Evolutionary conservation across 2,113 vertebrate genomes (phyloP).

Genomic region (Syngnathoides biaculeatus): DNA sequence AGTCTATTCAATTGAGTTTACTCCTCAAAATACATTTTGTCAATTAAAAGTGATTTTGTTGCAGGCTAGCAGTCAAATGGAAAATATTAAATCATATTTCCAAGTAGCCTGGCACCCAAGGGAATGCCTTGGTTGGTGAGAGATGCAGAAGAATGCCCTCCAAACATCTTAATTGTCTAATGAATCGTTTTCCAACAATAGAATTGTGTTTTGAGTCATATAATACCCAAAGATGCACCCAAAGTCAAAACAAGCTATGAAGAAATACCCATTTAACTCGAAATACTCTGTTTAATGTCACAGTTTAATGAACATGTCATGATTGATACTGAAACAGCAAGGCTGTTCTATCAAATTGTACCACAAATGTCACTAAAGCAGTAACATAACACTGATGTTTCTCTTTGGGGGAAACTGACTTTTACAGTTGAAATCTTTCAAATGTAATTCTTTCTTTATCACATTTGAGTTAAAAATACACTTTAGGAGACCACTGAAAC

Average conservation of each 20-base stretch:
- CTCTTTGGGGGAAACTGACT: not conserved
- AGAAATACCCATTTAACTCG: constrained; percentile 1
- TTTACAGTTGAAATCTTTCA: not conserved
- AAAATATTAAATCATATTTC: constrained; percentile 3
- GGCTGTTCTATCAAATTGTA: not conserved
- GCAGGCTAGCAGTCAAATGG: constrained; percentile 7
- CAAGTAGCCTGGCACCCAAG: not conserved
- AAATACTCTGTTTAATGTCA: constrained; percentile 8
- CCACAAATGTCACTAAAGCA: not conserved
- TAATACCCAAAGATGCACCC: constrained; percentile 10
- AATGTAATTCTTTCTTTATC: not conserved
- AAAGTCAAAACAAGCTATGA: constrained; percentile 8
- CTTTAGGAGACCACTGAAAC: not conserved
- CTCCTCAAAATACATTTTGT: constrained; percentile 4
- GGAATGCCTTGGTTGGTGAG: not conserved
- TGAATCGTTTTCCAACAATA: constrained; percentile 4
- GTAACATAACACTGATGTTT: not conserved
- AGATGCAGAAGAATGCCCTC: constrained; percentile 4
- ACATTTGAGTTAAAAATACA: not conserved
- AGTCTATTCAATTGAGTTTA: constrained; percentile 1
- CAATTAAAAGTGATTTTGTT: constrained; percentile 11
- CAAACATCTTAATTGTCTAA: constrained; percentile 7
- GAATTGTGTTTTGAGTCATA: constrained; percentile 11
- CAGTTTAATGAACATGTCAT: constrained; percentile 1
- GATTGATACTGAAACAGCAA: constrained; percentile 5